Evolutionary conservation across 2,888 invertebrate genomes (phyloP).

Genomic region (Drepanosiphum platanoidis): DNA sequence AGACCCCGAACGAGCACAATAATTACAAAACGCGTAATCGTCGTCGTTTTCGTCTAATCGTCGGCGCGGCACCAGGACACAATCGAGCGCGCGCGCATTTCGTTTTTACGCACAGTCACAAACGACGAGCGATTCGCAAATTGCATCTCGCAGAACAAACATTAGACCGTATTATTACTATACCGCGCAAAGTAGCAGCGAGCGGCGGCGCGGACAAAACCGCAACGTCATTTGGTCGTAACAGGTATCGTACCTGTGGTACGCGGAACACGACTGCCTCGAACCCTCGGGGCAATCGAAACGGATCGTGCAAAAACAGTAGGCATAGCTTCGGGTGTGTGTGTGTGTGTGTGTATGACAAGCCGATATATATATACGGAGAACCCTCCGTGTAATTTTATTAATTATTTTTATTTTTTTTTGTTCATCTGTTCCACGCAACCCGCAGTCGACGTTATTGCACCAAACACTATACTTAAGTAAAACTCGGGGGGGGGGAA

Average conservation of each 20-base stretch:
- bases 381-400: constrained; percentile 18
- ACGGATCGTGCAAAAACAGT: constrained; percentile 52
- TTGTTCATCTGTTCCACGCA: background rate
- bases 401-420: constrained; percentile 26
- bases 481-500: background rate
- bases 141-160: background rate
- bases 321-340: background rate
- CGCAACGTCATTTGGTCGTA: background rate
- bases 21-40: background rate
- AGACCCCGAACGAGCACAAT: background rate
- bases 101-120: background rate
- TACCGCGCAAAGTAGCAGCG: background rate
- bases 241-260: no score
- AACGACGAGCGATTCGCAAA: background rate
- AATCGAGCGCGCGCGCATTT: no score
- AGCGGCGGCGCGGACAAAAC: background rate
- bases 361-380: background rate
- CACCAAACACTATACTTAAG: constrained; percentile 16
- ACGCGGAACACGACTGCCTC: background rate
- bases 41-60: background rate
- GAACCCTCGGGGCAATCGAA: constrained; percentile 22
- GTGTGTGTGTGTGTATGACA: background rate
- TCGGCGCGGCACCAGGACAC: no score
- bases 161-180: background rate
- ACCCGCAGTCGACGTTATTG: background rate